phyloP scores from a whole-genome alignment of 2,113 vertebrate genomes.

The Brienomyrus brachyistius region DNA sequence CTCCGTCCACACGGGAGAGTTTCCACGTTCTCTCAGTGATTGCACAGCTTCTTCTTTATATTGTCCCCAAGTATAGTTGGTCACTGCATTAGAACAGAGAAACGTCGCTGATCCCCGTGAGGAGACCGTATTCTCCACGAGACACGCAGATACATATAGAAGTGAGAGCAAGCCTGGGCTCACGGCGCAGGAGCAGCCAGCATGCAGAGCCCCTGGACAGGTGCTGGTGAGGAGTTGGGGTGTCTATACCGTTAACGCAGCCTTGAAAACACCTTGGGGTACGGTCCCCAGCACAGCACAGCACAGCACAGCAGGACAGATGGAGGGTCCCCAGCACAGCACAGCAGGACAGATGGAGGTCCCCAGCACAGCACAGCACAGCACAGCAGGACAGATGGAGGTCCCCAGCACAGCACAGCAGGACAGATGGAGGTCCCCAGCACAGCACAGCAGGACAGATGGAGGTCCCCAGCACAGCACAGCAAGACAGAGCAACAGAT shows the following conservation, averaged over 20 bases:
- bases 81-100: background rate
- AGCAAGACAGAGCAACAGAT: constrained; percentile 46
- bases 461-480: too few relatives aligned
- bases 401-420: constrained; percentile 24
- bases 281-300: constrained; percentile 22
- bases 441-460: constrained; percentile 21
- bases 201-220: constrained; percentile 15
- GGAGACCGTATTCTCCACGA: background rate
- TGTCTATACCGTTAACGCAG: constrained; percentile 34
- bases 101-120: background rate
- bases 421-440: constrained; percentile 48
- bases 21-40: background rate
- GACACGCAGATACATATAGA: background rate
- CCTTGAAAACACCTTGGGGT: constrained; percentile 49
- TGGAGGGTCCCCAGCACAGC: constrained; percentile 17
- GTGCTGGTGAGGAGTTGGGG: background rate
- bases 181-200: background rate
- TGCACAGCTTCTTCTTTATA: background rate
- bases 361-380: constrained; percentile 27
- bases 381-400: constrained; percentile 57
- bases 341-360: constrained; percentile 49
- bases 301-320: constrained; percentile 52
- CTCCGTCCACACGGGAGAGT: background rate
- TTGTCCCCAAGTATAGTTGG: background rate
- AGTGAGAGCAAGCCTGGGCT: background rate